Conservation (phyloP, 2,888 invertebrate genomes). For the Alsophila aescularia region DNA sequence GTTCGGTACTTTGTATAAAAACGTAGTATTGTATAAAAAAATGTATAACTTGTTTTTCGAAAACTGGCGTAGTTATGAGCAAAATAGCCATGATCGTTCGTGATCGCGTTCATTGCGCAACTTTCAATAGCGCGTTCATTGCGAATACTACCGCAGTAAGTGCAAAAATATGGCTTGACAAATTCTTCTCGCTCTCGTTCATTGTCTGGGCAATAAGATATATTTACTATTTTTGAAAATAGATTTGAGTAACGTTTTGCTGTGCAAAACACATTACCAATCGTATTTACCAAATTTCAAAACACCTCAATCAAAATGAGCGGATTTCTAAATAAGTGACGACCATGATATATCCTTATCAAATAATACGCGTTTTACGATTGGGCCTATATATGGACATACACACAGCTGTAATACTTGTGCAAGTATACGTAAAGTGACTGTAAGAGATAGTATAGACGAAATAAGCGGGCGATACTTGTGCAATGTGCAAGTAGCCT, state of each 20-base stretch:
- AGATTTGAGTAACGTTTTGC: slow-evolving; percentile 1
- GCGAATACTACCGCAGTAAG: too few species aligned
- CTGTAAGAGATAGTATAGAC: too few species aligned
- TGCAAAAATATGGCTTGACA: background rate
- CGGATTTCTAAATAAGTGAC: background rate
- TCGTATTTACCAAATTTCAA: background rate
- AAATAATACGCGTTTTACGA: too few species aligned
- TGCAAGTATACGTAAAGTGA: too few species aligned
- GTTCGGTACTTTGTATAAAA: too few species aligned
- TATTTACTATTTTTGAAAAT: background rate
- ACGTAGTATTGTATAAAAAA: too few species aligned
- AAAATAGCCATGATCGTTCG: background rate
- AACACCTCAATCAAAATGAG: background rate
- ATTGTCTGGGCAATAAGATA: background rate
- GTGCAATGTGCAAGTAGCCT: too few species aligned
- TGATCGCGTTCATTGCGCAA: background rate
- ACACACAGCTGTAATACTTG: too few species aligned
- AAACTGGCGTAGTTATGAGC: too few species aligned
- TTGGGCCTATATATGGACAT: too few species aligned
- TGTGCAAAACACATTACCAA: background rate
- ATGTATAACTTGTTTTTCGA: too few species aligned
- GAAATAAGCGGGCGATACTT: too few species aligned
- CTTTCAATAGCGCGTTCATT: background rate
- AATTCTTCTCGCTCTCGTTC: background rate
- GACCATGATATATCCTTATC: background rate